Percentiles rank a stretch among this genome's conserved stretches.
These are phyloP conservation scores for Tenebrio molitor DNA, from an alignment of 1,140 invertebrate species.

Conservation along the genomic window DNA sequence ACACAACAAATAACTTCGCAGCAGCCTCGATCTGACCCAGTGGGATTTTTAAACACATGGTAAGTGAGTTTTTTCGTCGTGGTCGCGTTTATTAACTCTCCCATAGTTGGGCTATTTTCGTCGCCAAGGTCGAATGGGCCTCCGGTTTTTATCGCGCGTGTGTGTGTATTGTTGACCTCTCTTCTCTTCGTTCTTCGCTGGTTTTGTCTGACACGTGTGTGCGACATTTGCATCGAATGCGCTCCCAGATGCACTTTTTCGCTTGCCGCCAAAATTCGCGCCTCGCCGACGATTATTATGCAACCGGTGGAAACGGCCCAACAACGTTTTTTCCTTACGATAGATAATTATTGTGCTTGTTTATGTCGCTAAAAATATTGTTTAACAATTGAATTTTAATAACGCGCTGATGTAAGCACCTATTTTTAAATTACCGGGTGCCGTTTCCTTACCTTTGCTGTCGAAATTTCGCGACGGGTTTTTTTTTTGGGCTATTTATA, in stretches of 20 bases:
- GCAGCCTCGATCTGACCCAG: conserved; percentile 30
- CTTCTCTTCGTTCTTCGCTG: conserved; percentile 9
- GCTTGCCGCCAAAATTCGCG: not conserved
- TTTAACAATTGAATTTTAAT: conserved; percentile 38
- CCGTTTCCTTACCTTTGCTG: conserved; percentile 10
- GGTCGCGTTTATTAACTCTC: conserved; percentile 26
- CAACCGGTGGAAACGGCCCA: too few species aligned
- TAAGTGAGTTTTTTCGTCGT: conserved; percentile 41
- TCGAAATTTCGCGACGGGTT: conserved; percentile 15
- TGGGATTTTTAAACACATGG: conserved; percentile 52
- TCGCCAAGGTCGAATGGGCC: conserved; percentile 40
- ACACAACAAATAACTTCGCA: conserved; percentile 23
- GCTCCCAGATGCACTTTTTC: too few species aligned
- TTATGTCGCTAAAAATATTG: conserved; percentile 36
- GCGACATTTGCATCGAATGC: conserved; percentile 24
- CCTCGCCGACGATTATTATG: too few species aligned
- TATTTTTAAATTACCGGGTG: conserved; percentile 13
- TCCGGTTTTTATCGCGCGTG: not conserved
- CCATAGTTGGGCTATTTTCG: conserved; percentile 41
- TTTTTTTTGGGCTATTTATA: conserved; percentile 21
- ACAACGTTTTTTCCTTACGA: too few species aligned
- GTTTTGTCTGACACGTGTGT: conserved; percentile 37
- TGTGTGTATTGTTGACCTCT: conserved; percentile 40
- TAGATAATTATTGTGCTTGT: not conserved
- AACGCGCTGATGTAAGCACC: conserved; percentile 5